These are phyloP conservation scores for Anthoscopus minutus DNA, from an alignment of 2,113 vertebrate species.

Conservation along the genomic window DNA sequence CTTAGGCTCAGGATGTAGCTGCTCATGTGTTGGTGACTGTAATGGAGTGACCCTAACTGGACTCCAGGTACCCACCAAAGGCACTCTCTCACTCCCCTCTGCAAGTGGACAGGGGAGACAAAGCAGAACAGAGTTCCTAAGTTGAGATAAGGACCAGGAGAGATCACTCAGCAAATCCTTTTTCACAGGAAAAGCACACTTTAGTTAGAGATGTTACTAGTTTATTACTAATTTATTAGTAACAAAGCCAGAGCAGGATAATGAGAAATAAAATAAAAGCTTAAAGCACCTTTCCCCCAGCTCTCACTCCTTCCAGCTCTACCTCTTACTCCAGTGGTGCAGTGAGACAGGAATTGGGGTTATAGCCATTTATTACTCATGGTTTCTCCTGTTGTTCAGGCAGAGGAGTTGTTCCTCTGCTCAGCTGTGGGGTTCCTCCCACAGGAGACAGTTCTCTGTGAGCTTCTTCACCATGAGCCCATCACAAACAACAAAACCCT, in stretches of 20 bases:
- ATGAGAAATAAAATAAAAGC: background rate
- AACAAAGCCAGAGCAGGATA: background rate
- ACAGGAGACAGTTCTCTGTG: background rate
- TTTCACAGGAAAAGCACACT: background rate
- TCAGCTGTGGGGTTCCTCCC: background rate
- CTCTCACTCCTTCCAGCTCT: background rate
- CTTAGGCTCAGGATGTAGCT: background rate
- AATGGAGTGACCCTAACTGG: background rate
- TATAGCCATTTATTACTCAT: fast-evolving
- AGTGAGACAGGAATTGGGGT: background rate
- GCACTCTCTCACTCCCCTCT: background rate
- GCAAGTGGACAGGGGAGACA: background rate
- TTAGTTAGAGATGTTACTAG: background rate
- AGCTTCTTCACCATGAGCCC: background rate
- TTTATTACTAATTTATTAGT: background rate
- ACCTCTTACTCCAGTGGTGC: background rate
- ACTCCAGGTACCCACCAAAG: background rate
- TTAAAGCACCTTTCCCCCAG: background rate
- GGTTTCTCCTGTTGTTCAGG: background rate
- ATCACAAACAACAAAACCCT: background rate
- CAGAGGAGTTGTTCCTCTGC: fast-evolving
- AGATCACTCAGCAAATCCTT: background rate
- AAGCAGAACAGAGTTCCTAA: background rate
- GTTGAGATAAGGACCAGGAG: background rate
- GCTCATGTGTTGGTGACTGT: background rate